Evolutionary conservation across 2,113 vertebrate species (phyloP).

Genomic region (Nothocercus nigrocapillus): DNA sequence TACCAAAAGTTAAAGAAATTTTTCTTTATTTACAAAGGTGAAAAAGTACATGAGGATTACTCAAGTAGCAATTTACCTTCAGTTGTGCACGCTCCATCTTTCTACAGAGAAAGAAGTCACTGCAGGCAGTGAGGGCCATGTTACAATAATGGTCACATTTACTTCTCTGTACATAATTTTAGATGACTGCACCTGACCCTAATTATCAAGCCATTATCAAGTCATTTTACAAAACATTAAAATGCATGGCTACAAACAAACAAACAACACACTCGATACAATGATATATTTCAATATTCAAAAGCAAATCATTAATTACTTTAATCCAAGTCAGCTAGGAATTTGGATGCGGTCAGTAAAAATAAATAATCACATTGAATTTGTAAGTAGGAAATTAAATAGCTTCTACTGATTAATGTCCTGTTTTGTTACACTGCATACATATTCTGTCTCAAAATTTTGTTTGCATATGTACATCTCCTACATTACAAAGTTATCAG

Average conservation of each 20-base stretch:
- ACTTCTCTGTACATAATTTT: neutral
- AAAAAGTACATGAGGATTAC: neutral
- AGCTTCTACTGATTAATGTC: neutral
- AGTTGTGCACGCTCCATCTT: neutral
- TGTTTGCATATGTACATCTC: neutral
- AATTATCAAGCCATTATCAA: neutral
- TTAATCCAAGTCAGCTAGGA: neutral
- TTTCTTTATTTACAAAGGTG: too few species aligned
- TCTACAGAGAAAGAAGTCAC: neutral
- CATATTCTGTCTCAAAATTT: neutral
- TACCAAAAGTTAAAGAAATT: neutral
- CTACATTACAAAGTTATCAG: neutral
- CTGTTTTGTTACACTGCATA: neutral
- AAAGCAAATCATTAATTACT: neutral
- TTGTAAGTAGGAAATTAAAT: neutral
- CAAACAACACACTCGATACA: neutral
- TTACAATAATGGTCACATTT: neutral
- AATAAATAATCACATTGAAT: neutral
- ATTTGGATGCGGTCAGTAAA: neutral
- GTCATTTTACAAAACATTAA: neutral
- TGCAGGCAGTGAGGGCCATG: neutral
- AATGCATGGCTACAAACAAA: neutral
- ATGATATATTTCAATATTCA: neutral
- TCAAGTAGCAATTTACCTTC: neutral
- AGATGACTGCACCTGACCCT: neutral